Conservation (phyloP, 2,797 vertebrate species). For the Chelon auratus region DNA sequence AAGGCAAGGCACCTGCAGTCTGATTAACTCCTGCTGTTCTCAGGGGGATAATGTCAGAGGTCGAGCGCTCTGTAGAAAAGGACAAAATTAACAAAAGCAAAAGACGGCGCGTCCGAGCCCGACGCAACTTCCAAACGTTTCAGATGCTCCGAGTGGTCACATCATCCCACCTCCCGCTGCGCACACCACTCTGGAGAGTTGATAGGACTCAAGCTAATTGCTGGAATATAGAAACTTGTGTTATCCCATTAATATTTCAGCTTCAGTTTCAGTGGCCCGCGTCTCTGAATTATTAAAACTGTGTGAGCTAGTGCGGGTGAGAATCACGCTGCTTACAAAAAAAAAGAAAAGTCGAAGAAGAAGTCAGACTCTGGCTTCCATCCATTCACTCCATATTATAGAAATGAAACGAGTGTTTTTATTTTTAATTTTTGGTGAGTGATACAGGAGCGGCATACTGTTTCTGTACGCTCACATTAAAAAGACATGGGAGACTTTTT, state of each 20-base stretch:
- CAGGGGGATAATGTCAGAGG: background rate
- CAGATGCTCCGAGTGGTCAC: slow-evolving; percentile 15
- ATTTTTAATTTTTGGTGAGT: slow-evolving; percentile 20
- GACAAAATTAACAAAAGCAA: background rate
- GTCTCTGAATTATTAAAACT: slow-evolving; percentile 76
- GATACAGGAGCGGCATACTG: background rate
- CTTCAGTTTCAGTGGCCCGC: slow-evolving; percentile 55
- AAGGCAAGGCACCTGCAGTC: background rate
- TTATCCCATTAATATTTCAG: slow-evolving; percentile 82
- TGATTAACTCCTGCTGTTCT: slow-evolving; percentile 4
- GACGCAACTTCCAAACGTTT: slow-evolving; percentile 5
- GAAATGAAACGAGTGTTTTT: slow-evolving; percentile 33
- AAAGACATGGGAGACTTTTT: background rate
- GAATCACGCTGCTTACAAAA: slow-evolving; percentile 38
- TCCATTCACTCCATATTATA: slow-evolving; percentile 25
- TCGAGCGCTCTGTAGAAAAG: background rate
- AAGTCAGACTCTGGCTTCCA: slow-evolving; percentile 26
- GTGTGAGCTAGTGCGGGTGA: slow-evolving; percentile 52
- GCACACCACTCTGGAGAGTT: slow-evolving; percentile 40
- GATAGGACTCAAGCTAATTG: slow-evolving; percentile 67
- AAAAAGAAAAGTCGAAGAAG: background rate
- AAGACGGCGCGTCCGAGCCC: no score
- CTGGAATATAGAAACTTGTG: slow-evolving; percentile 70
- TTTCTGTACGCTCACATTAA: slow-evolving; percentile 6
- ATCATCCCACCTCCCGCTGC: slow-evolving; percentile 17